Evolutionary conservation across 2,888 invertebrate genomes (phyloP).

Genomic region (Lobophora halterata): DNA sequence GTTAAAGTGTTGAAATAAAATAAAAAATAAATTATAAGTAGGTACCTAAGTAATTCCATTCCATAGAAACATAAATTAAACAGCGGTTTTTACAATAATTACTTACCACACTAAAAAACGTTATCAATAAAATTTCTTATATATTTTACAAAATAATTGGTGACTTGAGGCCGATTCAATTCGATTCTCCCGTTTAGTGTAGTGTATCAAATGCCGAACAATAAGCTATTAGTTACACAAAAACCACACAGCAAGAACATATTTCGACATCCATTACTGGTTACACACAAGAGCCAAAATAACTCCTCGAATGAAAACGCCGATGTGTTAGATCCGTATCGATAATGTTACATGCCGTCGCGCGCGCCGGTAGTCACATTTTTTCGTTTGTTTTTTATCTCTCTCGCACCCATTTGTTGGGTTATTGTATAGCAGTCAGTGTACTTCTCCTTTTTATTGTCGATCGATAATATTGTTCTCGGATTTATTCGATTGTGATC

Average conservation of each 20-base stretch:
- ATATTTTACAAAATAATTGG: slow-evolving; percentile 40
- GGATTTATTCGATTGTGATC: slow-evolving; percentile 55
- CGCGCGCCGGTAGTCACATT: slow-evolving; percentile 44
- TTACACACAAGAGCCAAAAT: slow-evolving; percentile 26
- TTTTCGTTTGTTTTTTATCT: slow-evolving; percentile 37
- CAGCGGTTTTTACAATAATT: too few species aligned
- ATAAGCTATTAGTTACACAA: slow-evolving; percentile 45
- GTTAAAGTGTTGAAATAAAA: too few species aligned
- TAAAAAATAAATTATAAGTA: too few species aligned
- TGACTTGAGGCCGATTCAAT: slow-evolving; percentile 35
- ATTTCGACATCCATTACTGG: slow-evolving; percentile 37
- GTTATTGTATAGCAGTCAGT: slow-evolving; percentile 49
- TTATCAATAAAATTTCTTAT: slow-evolving; percentile 24
- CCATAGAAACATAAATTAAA: too few species aligned
- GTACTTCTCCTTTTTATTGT: slow-evolving; percentile 46
- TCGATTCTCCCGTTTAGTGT: slow-evolving; percentile 40
- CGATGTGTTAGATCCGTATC: slow-evolving; percentile 41
- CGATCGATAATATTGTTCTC: slow-evolving; percentile 66
- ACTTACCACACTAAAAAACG: too few species aligned
- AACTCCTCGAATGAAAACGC: slow-evolving; percentile 37
- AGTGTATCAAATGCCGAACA: slow-evolving; percentile 45
- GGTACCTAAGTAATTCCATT: too few species aligned
- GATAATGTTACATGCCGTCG: slow-evolving; percentile 29
- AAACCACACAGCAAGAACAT: slow-evolving; percentile 27
- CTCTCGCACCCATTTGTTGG: slow-evolving; percentile 49